A percentile compares a stretch with the other conserved stretches of the same genome.
Evolutionary conservation across 2,888 invertebrate species (phyloP).

Genomic region (Criorhina ranunculi): DNA sequence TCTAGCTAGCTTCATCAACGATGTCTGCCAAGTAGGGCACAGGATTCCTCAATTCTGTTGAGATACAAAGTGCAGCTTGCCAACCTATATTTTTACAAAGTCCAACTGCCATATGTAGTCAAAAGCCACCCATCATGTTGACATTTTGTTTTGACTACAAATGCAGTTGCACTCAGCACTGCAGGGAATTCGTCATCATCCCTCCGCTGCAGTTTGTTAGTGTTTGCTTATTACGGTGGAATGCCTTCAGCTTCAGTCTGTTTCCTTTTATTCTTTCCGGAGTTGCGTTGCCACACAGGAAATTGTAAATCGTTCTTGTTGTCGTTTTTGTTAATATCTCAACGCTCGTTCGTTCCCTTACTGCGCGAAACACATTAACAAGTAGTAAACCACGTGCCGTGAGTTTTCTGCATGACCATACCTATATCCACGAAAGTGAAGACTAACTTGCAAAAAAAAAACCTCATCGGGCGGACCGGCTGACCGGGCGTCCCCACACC

Average conservation of each 20-base stretch:
- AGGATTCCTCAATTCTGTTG: neutral
- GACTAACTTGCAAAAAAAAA: slow-evolving; percentile 25
- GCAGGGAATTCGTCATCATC: slow-evolving; percentile 52
- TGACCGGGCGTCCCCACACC: slow-evolving; percentile 15
- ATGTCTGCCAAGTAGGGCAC: no score
- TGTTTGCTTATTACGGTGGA: slow-evolving; percentile 30
- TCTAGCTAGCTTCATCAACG: neutral
- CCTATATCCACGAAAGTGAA: slow-evolving; percentile 45
- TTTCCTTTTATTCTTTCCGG: slow-evolving; percentile 65
- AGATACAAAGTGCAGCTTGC: neutral
- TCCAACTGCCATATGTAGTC: slow-evolving; percentile 12
- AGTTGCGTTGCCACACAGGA: slow-evolving; percentile 63
- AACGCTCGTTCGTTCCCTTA: slow-evolving; percentile 33
- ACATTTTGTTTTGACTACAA: slow-evolving; percentile 52
- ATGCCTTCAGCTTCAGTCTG: slow-evolving; percentile 46
- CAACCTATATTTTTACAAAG: slow-evolving; percentile 4
- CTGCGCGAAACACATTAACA: slow-evolving; percentile 26
- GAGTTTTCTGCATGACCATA: slow-evolving; percentile 28
- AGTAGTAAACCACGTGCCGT: slow-evolving; percentile 71
- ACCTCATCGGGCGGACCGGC: slow-evolving; percentile 53
- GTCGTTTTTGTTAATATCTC: slow-evolving; percentile 43
- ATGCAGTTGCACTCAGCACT: slow-evolving; percentile 38
- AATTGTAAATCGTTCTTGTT: slow-evolving; percentile 71
- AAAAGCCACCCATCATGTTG: slow-evolving; percentile 39
- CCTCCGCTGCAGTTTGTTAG: neutral